phyloP scores from a whole-genome alignment of 2,113 vertebrate species.

The Capreolus pygargus region DNA sequence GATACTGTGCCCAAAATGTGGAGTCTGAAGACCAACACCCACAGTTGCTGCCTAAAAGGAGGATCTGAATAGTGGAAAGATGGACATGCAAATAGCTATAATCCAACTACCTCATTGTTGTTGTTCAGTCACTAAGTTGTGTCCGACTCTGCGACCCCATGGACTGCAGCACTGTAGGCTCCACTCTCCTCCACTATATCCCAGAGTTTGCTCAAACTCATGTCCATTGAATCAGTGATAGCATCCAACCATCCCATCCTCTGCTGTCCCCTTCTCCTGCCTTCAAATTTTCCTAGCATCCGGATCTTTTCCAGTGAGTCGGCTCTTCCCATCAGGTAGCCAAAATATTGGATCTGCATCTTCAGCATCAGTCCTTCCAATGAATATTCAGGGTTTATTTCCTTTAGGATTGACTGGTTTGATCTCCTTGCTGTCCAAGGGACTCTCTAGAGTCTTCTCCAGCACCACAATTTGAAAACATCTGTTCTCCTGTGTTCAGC shows the following conservation, averaged over 20 bases:
- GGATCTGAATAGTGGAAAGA: neutral
- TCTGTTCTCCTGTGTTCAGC: neutral
- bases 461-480: neutral
- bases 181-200: neutral
- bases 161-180: neutral
- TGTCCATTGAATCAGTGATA: neutral
- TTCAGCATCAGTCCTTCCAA: neutral
- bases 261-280: neutral
- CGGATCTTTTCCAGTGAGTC: accelerated
- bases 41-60: neutral
- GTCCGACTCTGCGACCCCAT: neutral
- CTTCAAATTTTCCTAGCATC: neutral
- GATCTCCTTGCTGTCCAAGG: neutral
- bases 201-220: neutral
- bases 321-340: neutral
- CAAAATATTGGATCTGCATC: neutral
- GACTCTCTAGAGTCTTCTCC: neutral
- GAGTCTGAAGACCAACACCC: neutral
- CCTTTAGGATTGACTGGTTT: neutral
- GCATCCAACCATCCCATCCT: neutral
- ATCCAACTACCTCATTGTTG: neutral
- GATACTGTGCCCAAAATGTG: neutral
- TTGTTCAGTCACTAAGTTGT: neutral
- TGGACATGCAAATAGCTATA: neutral
- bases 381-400: neutral